phyloP scores from a whole-genome alignment of 2,113 vertebrate genomes.

The Sinocyclocheilus grahami region DNA sequence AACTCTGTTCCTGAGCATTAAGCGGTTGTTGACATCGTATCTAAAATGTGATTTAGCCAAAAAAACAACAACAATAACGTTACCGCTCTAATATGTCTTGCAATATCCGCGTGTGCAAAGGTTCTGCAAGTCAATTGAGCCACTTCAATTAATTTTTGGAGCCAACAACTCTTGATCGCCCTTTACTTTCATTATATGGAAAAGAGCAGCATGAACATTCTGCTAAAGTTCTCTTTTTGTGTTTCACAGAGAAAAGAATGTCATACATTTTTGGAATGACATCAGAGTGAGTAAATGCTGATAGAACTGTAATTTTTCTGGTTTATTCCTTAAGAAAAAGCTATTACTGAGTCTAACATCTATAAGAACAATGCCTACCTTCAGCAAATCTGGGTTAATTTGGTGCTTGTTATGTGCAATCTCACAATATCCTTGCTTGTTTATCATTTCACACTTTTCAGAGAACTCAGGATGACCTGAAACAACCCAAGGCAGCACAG shows the following conservation, averaged over 20 bases:
- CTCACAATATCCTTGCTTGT: not conserved
- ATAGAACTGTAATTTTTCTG: not conserved
- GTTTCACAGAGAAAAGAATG: not conserved
- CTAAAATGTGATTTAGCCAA: no score
- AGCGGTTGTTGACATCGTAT: no score
- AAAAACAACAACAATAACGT: no score
- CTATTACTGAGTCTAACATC: not conserved
- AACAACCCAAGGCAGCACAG: slow-evolving; percentile 3
- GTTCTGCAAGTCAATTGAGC: not conserved
- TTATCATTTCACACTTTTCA: not conserved
- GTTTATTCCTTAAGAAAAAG: not conserved
- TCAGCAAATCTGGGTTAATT: not conserved
- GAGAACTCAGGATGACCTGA: not conserved
- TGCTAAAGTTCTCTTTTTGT: not conserved
- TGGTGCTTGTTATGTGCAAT: not conserved
- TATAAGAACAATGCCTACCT: not conserved
- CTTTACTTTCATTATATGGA: not conserved
- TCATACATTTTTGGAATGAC: not conserved
- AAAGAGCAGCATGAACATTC: not conserved
- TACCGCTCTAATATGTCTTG: no score
- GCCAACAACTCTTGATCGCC: not conserved
- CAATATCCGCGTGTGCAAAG: no score
- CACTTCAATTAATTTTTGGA: not conserved
- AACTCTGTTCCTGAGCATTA: no score
- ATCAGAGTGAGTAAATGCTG: not conserved